Conservation (phyloP, 92 coral and sea anemone species). For the Paragorgia papillata region DNA sequence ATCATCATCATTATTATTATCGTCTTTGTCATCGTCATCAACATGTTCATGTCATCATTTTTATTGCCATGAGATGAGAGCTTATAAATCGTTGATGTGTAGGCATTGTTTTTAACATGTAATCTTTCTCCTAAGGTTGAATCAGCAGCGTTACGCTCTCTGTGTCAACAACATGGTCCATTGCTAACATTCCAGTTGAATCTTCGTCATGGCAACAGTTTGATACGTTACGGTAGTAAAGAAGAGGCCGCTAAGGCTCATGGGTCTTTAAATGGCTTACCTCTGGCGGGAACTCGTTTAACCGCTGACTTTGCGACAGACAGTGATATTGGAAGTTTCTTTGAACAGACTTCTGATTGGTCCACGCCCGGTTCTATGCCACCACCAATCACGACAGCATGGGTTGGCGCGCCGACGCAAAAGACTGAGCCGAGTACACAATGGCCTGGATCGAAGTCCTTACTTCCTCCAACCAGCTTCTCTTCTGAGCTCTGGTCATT, state of each 20-base stretch:
- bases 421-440: slow-evolving; percentile 29
- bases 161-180: slow-evolving; percentile 95
- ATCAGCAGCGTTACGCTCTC: slow-evolving; percentile 72
- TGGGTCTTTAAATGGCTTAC: slow-evolving; percentile 68
- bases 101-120: too few species aligned
- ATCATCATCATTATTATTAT: too few species aligned
- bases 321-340: slow-evolving; percentile 94
- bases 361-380: slow-evolving; percentile 45
- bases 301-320: slow-evolving; percentile 96
- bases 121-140: too few species aligned
- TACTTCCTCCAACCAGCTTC: slow-evolving; percentile 39
- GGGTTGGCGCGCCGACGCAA: slow-evolving; percentile 23
- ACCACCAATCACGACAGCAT: slow-evolving; percentile 49
- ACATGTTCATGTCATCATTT: too few species aligned
- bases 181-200: slow-evolving; percentile 88
- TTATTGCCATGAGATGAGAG: too few species aligned
- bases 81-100: too few species aligned
- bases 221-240: slow-evolving; percentile 93
- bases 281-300: slow-evolving; percentile 66
- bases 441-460: slow-evolving; percentile 58
- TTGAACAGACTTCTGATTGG: slow-evolving; percentile 98
- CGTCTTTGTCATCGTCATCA: too few species aligned
- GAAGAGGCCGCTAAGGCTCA: slow-evolving; percentile 93
- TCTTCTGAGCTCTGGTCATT: slow-evolving; percentile 93
- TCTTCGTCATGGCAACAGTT: slow-evolving; percentile 93